A percentile compares a stretch with the other conserved stretches of the same genome.
Conservation (phyloP, 1,140 invertebrate species). For the Lordiphosa collinella region DNA sequence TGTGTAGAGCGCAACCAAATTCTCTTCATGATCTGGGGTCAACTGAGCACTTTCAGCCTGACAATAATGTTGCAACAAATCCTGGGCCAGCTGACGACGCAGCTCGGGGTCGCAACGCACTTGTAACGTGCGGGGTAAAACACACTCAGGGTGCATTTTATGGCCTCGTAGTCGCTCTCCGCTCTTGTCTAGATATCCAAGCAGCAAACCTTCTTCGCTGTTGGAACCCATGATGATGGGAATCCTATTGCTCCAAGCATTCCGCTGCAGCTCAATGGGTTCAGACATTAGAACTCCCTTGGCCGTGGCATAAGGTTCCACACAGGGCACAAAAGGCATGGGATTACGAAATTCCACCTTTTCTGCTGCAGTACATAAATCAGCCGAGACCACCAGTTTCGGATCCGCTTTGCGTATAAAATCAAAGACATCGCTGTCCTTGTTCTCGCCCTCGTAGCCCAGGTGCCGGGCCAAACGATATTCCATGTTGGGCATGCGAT, state of each 20-base stretch:
- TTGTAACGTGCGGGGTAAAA: constrained; percentile 32
- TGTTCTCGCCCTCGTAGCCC: constrained; percentile 55
- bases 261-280: constrained; percentile 38
- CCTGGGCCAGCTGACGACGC: constrained; percentile 28
- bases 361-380: constrained; percentile 31
- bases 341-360: background rate
- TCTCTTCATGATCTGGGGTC: background rate
- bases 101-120: constrained; percentile 14
- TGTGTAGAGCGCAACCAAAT: constrained; percentile 22
- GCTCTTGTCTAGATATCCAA: background rate
- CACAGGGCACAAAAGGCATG: constrained; percentile 25
- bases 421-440: constrained; percentile 33
- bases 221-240: constrained; percentile 55
- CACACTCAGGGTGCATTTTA: constrained; percentile 19
- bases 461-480: constrained; percentile 56
- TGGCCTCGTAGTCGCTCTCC: constrained; percentile 2
- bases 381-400: constrained; percentile 12
- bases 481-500: constrained; percentile 29
- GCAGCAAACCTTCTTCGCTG: constrained; percentile 25
- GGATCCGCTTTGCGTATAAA: constrained; percentile 35
- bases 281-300: constrained; percentile 32
- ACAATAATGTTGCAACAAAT: constrained; percentile 29
- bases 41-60: background rate
- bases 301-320: constrained; percentile 39
- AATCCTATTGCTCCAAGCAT: constrained; percentile 53